Percentiles rank a stretch among this genome's conserved stretches.
Conservation (phyloP, 2,113 vertebrate genomes). For the Acrocephalus arundinaceus region DNA sequence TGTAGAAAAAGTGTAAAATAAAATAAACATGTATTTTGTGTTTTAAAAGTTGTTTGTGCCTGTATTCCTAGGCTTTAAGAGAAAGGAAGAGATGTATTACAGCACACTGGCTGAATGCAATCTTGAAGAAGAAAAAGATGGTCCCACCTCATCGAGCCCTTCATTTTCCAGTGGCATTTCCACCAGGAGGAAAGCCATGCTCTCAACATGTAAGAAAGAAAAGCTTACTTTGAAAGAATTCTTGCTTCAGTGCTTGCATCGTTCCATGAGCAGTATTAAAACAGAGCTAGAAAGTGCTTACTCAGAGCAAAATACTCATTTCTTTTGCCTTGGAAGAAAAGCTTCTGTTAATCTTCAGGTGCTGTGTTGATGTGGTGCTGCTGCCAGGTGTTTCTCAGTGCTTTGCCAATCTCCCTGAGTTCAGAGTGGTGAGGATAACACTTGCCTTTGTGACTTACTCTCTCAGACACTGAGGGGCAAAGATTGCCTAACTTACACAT, state of each 20-base stretch:
- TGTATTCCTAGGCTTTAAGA: slow-evolving; percentile 80
- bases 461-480: neutral
- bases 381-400: neutral
- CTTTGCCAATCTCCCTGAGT: neutral
- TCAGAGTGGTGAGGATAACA: neutral
- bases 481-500: neutral
- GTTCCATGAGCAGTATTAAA: neutral
- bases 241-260: neutral
- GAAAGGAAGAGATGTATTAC: slow-evolving; percentile 95
- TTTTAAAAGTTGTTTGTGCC: neutral
- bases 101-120: slow-evolving; percentile 92
- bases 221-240: neutral
- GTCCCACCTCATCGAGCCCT: slow-evolving; percentile 90
- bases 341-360: neutral
- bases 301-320: neutral
- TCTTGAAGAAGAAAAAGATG: slow-evolving; percentile 92
- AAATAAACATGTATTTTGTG: neutral
- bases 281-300: neutral
- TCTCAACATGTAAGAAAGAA: slow-evolving; percentile 87
- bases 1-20: neutral
- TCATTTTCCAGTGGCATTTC: slow-evolving; percentile 94
- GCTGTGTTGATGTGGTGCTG: neutral
- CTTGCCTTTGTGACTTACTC: neutral
- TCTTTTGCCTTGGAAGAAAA: neutral
- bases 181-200: slow-evolving; percentile 93